Base-by-base conservation (phyloP, 2,888 invertebrate species). In the Cartodere bifasciata region DNA sequence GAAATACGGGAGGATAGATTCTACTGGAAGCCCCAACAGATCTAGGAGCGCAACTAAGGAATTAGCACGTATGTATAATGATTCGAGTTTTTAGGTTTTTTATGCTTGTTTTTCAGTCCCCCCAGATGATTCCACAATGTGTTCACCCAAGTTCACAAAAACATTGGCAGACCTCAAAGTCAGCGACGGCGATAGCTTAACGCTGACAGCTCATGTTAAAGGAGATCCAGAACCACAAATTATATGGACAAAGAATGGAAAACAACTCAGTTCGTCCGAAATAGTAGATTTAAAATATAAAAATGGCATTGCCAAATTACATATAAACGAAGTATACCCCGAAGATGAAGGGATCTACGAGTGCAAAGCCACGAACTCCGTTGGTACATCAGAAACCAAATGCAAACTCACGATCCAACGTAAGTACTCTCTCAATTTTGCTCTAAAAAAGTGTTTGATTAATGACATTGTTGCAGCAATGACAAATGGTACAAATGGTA, bases 211-310 rank as follows among this genome's bases (percentile, higher is more conserved):
- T 41, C 75, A 82, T 40, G 85, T 92, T 29, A 75, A 78, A 43
- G 92, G 92, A 9, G 91, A 91, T 62, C 92, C 94, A 26, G 91
- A 88, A 56, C 92, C 94, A 1, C 77, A 88, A 53, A 78, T 92
- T 23, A 72, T 77, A 43, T 94, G 92, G 92, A 72, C 70, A 51
- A 91, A 88, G 65, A 80, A 86, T 53, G 80, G 77, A n/a, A 77
- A 83, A 58, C 72, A 70, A 16, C 53, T 79, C 29, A 72, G 72
- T 37, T 84, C 84, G 9, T 80, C 77, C 0, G 80, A 88, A 66
- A 82, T 87, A 17, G 72, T 94, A 49, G 87, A 91, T 56, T 70
- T 94, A 35, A 90, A 88, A 58, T 92, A 92, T 62, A 88, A 87
- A 62, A 82, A 82, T 55, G 85, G 87, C 29, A 71, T 83, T 7